Evolutionary conservation across 2,888 invertebrate genomes (phyloP).

Genomic region (Penaeus monodon): DNA sequence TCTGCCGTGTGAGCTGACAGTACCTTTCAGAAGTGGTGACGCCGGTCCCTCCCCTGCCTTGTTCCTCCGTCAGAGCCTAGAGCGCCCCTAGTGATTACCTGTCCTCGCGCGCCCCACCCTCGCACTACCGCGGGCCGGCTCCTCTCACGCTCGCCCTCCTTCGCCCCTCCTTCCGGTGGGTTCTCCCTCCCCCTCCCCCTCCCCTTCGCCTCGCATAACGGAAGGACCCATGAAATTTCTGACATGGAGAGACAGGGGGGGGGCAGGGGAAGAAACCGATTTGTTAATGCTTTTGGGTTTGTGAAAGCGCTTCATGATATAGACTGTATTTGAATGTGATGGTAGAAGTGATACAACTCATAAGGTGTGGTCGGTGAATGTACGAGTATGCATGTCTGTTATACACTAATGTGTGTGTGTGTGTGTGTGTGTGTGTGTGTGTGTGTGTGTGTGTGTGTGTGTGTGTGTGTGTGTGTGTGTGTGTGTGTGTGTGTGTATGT

Average conservation of each 20-base stretch:
- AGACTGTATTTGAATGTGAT: no score
- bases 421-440: not conserved
- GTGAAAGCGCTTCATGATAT: constrained; percentile 20
- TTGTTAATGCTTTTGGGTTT: constrained; percentile 13
- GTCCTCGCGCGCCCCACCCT: constrained; percentile 14
- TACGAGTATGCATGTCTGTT: no score
- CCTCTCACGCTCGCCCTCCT: not conserved
- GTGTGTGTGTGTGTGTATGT: not conserved
- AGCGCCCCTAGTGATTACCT: constrained; percentile 23
- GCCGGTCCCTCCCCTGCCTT: constrained; percentile 30
- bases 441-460: not conserved
- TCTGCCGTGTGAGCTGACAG: constrained; percentile 18
- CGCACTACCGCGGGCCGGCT: not conserved
- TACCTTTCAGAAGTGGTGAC: constrained; percentile 24
- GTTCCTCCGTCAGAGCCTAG: constrained; percentile 10
- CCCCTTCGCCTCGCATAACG: not conserved
- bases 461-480: not conserved
- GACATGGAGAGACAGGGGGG: not conserved
- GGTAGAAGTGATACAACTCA: no score
- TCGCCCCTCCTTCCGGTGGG: not conserved
- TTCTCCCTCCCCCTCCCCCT: not conserved
- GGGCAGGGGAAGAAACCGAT: not conserved
- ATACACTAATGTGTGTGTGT: no score
- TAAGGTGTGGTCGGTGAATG: no score
- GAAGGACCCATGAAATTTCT: constrained; percentile 1